Conservation (phyloP, 2,113 vertebrate genomes). For the Limanda limanda region DNA sequence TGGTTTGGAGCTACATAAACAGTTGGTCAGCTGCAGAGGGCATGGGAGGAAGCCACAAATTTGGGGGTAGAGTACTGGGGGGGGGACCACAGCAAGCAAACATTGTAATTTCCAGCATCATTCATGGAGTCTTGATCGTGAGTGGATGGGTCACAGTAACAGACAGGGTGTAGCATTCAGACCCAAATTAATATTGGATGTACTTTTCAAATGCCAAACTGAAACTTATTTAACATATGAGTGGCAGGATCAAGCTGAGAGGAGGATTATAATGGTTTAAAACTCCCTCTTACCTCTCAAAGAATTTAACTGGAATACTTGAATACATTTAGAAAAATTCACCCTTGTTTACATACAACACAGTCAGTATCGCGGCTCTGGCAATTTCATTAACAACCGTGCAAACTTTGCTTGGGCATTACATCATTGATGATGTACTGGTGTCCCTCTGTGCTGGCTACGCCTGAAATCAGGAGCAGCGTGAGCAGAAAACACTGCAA, state of each 20-base stretch:
- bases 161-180: not conserved
- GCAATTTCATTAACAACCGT: too few species aligned
- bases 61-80: slow-evolving; percentile 46
- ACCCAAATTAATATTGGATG: not conserved
- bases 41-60: slow-evolving; percentile 67
- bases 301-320: not conserved
- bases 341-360: too few species aligned
- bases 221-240: not conserved
- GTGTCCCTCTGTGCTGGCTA: not conserved
- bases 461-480: not conserved
- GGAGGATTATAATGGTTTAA: not conserved
- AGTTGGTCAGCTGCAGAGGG: slow-evolving; percentile 55
- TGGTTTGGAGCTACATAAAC: slow-evolving; percentile 48
- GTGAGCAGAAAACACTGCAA: not conserved
- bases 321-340: not conserved
- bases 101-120: slow-evolving; percentile 49
- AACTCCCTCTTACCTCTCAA: not conserved
- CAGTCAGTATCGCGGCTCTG: not conserved
- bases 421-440: not conserved
- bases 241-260: not conserved
- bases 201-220: not conserved
- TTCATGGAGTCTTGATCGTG: slow-evolving; percentile 12
- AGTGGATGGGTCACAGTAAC: not conserved
- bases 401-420: too few species aligned
- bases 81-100: slow-evolving; percentile 60